A percentile compares a stretch with the other conserved stretches of the same genome.
phyloP scores from a whole-genome alignment of 2,888 invertebrate species.

The Ferrisia virgata region DNA sequence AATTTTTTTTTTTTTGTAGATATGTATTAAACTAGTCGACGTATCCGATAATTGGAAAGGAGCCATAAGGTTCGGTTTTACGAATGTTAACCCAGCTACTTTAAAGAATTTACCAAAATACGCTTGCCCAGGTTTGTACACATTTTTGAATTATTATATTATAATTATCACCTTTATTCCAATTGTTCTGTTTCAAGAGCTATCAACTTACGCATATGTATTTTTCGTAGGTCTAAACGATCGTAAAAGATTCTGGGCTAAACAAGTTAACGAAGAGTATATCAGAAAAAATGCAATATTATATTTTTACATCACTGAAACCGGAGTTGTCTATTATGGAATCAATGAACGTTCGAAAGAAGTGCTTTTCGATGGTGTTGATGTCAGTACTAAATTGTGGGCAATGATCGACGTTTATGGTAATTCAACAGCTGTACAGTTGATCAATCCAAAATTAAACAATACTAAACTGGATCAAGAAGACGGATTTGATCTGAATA shows the following conservation, averaged over 20 bases:
- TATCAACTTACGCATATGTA: too few relatives aligned
- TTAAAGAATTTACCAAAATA: slow-evolving; percentile 85
- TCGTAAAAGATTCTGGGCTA: slow-evolving; percentile 97
- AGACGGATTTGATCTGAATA: slow-evolving; percentile 50
- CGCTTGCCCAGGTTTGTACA: slow-evolving; percentile 74
- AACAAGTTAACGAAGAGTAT: slow-evolving; percentile 83
- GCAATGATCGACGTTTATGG: slow-evolving; percentile 95
- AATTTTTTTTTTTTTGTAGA: slow-evolving; percentile 56
- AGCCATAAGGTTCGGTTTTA: slow-evolving; percentile 96
- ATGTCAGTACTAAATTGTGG: slow-evolving; percentile 83
- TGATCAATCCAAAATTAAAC: slow-evolving; percentile 74
- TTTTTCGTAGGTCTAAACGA: slow-evolving; percentile 75
- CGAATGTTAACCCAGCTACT: slow-evolving; percentile 83
- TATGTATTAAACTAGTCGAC: slow-evolving; percentile 86
- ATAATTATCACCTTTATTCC: too few relatives aligned
- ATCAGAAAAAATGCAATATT: slow-evolving; percentile 83
- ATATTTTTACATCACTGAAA: slow-evolving; percentile 85
- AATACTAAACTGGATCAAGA: slow-evolving; percentile 52
- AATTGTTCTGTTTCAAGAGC: too few relatives aligned
- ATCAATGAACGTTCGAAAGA: slow-evolving; percentile 95
- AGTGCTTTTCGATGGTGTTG: slow-evolving; percentile 82
- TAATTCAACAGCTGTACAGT: slow-evolving; percentile 91
- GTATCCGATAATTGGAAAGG: slow-evolving; percentile 96
- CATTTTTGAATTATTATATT: neutral
- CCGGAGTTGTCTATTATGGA: slow-evolving; percentile 93